Evolutionary conservation across 2,797 vertebrate species (phyloP).

Genomic region (Spinibarbus caldwelli): DNA sequence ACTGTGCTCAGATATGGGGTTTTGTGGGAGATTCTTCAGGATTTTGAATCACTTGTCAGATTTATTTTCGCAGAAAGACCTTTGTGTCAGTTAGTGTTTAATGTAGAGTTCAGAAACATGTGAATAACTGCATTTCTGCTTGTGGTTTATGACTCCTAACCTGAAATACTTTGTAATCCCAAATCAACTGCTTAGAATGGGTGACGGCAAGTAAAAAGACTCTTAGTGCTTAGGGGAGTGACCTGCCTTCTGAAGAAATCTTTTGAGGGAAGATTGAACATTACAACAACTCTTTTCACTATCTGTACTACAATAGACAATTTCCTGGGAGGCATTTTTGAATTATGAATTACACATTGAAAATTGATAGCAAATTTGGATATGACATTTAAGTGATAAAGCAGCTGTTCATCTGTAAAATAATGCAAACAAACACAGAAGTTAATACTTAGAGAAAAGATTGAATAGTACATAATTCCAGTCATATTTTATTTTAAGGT

Average conservation of each 20-base stretch:
- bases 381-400: background rate
- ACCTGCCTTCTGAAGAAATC: constrained; percentile 26
- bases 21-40: background rate
- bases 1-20: background rate
- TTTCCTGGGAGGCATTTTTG: background rate
- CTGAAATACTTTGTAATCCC: constrained; percentile 75
- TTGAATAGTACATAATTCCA: background rate
- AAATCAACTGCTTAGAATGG: constrained; percentile 73
- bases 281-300: background rate
- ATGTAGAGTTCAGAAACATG: background rate
- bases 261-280: background rate
- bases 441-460: background rate
- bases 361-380: background rate
- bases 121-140: background rate
- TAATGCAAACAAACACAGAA: background rate
- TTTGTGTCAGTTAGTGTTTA: background rate
- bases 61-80: background rate
- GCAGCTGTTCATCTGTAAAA: background rate
- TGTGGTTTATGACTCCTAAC: constrained; percentile 53
- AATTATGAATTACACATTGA: background rate
- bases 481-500: background rate
- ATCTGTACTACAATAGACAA: background rate
- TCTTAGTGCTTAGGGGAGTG: constrained; percentile 40
- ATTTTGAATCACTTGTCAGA: constrained; percentile 1
- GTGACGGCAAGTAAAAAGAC: constrained; percentile 70